Evolutionary conservation across 2,888 invertebrate species (phyloP), one percentile per base, ranked within the genome.

Genomic region (Podabrus alpinus): DNA sequence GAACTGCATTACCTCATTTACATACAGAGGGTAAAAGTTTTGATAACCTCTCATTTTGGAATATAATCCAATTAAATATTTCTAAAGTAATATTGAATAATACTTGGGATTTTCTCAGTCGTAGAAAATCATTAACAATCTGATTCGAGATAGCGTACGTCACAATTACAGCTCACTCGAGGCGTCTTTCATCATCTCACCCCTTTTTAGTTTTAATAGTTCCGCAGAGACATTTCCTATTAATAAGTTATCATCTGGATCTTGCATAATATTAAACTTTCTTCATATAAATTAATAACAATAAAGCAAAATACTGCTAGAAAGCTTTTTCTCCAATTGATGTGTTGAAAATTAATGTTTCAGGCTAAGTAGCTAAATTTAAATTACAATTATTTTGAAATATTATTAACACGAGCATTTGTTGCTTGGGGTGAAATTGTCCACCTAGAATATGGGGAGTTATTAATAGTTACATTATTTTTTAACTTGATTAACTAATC

Each of bases 141-240:
- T 73, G 67, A 59, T 72, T 66, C 72, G 74, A 71, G 69, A 76
- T 77, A 72, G 75, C 71, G 68, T 66, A 75, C 73, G 77, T 79
- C 79, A 79, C 77, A 78, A 79, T 73, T 78, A 77, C 75, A 73
- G 78, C 76, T 76, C 78, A 77, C 79, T 79, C 67, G 78, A 77
- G 78, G 79, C 78, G 78, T 76, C 76, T 78, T 76, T 78, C 75
- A 77, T 79, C 79, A 79, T 79, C 76, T 77, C 78, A 79, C 79
- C 79, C 79, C 77, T 79, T 64, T 64, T 79, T 75, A 77, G 76
- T 77, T 72, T 73, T 78, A 79, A 79, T 76, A 78, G 77, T 76
- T 71, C 79, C 79, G 68, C 59, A 60, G 79, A 78, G 78, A 77
- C 71, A 69, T 69, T 73, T 59, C 64, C 72, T 67, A 68, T 64